phyloP scores from a whole-genome alignment of 2,888 invertebrate species.

The Galeruca laticollis region DNA sequence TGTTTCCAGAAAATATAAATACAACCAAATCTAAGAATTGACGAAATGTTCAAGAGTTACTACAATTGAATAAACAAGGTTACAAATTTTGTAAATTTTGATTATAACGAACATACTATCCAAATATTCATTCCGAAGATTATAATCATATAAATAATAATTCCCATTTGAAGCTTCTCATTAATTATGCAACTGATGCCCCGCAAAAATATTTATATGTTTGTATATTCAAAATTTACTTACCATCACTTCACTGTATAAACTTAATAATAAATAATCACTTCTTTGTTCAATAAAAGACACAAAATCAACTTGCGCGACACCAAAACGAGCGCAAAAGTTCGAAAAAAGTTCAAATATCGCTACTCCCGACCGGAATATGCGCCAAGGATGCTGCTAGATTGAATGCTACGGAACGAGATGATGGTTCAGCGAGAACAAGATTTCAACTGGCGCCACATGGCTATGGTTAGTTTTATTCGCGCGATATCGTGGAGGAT shows the following conservation, averaged over 20 bases:
- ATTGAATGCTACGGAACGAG: slow-evolving; percentile 12
- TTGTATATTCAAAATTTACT: neutral
- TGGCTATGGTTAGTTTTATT: slow-evolving; percentile 50
- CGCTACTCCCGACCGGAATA: slow-evolving; percentile 17
- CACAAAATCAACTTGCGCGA: slow-evolving; percentile 4
- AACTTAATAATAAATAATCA: neutral
- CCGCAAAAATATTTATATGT: neutral
- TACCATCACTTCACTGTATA: neutral
- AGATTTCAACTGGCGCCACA: slow-evolving; percentile 59
- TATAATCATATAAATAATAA: no score
- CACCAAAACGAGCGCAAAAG: slow-evolving; percentile 6
- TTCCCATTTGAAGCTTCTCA: neutral
- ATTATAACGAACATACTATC: no score
- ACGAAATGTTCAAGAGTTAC: no score
- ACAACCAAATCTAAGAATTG: no score
- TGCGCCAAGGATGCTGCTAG: slow-evolving; percentile 13
- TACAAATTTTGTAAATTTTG: no score
- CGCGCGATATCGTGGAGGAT: slow-evolving; percentile 38
- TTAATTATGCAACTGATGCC: neutral
- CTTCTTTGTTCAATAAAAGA: neutral
- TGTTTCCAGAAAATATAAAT: no score
- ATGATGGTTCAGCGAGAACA: slow-evolving; percentile 49
- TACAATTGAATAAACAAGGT: no score
- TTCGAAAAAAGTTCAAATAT: neutral
- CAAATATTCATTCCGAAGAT: no score